Evolutionary conservation across 2,888 invertebrate genomes (phyloP).

Genomic region (Drosophila helvetica): DNA sequence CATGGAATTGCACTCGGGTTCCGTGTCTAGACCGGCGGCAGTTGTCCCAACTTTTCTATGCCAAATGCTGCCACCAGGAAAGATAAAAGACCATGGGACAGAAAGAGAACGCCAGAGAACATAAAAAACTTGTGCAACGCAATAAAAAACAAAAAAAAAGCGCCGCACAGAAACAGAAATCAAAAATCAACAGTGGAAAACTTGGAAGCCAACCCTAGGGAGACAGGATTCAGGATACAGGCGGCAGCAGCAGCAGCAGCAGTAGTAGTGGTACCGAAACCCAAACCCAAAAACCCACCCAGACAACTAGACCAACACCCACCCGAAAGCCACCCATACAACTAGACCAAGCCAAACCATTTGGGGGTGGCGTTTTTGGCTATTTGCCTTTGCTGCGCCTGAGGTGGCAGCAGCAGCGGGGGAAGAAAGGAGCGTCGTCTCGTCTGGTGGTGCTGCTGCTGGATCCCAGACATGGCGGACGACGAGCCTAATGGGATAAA

Average conservation of each 20-base stretch:
- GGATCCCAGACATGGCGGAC: conserved; percentile 64
- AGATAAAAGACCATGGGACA: not conserved
- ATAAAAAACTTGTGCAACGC: conserved; percentile 56
- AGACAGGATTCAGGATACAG: conserved; percentile 15
- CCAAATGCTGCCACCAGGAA: conserved; percentile 22
- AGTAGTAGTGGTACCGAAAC: conserved; percentile 6
- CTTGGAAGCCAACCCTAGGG: conserved; percentile 52
- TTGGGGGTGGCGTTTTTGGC: conserved; percentile 64
- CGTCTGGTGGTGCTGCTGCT: conserved; percentile 49
- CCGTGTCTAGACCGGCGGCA: conserved; percentile 39
- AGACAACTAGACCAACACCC: conserved; percentile 6
- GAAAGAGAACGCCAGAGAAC: conserved; percentile 16
- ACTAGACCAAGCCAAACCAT: conserved; percentile 3
- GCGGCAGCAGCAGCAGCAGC: conserved; percentile 3
- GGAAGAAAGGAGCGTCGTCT: conserved; percentile 5
- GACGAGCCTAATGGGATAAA: conserved; percentile 66
- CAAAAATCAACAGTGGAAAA: conserved; percentile 64
- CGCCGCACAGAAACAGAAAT: conserved; percentile 64
- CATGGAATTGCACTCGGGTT: conserved; percentile 1
- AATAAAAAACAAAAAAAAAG: conserved; percentile 40
- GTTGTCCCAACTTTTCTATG: conserved; percentile 34
- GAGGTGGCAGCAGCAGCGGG: conserved; percentile 30
- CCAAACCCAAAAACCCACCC: conserved; percentile 9
- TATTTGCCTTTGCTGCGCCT: conserved; percentile 51
- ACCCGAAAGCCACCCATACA: conserved; percentile 5